These are phyloP conservation scores for Formicarius rufipectus DNA, from an alignment of 2,113 vertebrate genomes.

Conservation along the genomic window DNA sequence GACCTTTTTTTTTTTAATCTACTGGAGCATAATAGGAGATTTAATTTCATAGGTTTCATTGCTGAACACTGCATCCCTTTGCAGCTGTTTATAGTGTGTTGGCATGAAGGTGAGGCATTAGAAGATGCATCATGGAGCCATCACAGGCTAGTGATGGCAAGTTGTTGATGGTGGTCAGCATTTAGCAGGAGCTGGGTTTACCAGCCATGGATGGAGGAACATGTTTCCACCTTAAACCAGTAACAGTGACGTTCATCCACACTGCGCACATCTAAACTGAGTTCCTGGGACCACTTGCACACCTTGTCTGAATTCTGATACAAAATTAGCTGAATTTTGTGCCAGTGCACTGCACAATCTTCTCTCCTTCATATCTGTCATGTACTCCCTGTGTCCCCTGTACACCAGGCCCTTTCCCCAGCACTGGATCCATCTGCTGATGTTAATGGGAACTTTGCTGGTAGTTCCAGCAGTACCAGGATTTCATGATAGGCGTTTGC, in stretches of 20 bases:
- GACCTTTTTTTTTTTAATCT: neutral
- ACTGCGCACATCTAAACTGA: neutral
- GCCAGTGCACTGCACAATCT: neutral
- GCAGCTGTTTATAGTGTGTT: neutral
- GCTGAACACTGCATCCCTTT: neutral
- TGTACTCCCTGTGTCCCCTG: fast-evolving
- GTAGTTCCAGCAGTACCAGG: neutral
- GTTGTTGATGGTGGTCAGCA: neutral
- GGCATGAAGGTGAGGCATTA: neutral
- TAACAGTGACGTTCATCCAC: neutral
- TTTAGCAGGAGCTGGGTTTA: neutral
- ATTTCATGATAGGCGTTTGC: neutral
- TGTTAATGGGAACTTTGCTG: neutral
- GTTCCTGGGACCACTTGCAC: neutral
- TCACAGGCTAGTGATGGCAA: neutral
- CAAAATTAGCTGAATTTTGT: neutral
- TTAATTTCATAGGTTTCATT: neutral
- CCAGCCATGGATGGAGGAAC: neutral
- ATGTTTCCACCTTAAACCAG: neutral
- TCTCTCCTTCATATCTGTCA: neutral
- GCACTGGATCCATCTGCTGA: fast-evolving
- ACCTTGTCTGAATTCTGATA: neutral
- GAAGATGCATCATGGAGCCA: neutral
- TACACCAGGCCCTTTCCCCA: neutral
- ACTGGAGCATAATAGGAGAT: neutral